Base-by-base conservation (phyloP, 35 echinoderm and acorn worm genomes). In the Ophioderma brevispina region DNA sequence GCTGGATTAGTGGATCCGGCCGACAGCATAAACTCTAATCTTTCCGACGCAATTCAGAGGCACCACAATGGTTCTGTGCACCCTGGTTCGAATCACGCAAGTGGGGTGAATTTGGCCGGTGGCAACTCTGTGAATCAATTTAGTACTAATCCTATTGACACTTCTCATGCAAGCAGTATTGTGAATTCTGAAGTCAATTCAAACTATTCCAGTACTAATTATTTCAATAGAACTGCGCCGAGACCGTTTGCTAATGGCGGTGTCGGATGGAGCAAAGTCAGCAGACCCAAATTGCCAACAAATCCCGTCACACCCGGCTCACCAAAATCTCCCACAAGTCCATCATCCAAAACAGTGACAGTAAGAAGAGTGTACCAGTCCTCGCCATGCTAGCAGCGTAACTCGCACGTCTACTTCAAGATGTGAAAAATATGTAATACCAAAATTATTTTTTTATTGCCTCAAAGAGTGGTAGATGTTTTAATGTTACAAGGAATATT, bases 311-410 rank as follows among this genome's bases (percentile, higher is more conserved):
- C n/a, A 2, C 59, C 59, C 28, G n/a, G 10, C 4, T 70, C 59
- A 25, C 59, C 59, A 18, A 18, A 25, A 70, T 70, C 59, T 25
- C 59, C 59, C 59, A 18, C 28, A 25, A 70, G 59, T 70, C 59
- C 59, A 25, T 8, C 8, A 21, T 70, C 59, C 23, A 70, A 25
- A 70, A 70, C 59, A 70, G 59, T 70, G 4, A 25, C 59, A 25
- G 59, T 70, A 13, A 70, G 59, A 70, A 84, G 82, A 37, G 77
- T 94, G 28, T 94, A 75, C 40, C 87, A 89, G 30, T 89, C 88
- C 8, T 90, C 87, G 43, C 79, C 89, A 36, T 94, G 92, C 49
- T 94, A 76, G 86, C 41, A 46, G 4, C 4, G n/a, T n/a, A n/a
- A n/a, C n/a, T n/a, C n/a, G n/a, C n/a, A n/a, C n/a, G n/a, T n/a